Conservation (phyloP, 2,797 vertebrate species). For the Distichodus sexfasciatus region DNA sequence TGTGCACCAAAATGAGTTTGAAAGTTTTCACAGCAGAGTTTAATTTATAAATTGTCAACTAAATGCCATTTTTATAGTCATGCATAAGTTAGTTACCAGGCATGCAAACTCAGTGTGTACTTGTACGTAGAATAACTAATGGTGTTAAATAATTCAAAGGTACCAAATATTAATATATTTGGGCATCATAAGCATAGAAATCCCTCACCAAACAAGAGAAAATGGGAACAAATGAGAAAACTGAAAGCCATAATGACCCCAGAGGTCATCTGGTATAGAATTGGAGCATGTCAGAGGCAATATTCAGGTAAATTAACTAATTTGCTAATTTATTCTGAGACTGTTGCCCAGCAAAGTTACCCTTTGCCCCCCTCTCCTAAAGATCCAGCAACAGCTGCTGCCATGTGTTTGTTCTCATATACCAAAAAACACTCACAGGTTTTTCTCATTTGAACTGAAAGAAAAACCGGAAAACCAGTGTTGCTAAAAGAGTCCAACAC, state of each 20-base stretch:
- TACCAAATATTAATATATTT: neutral
- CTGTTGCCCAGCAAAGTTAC: slow-evolving; percentile 55
- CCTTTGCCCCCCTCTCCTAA: slow-evolving; percentile 44
- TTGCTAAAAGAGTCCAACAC: slow-evolving; percentile 79
- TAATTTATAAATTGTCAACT: no score
- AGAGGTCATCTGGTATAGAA: neutral
- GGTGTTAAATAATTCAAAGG: neutral
- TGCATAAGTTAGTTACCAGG: no score
- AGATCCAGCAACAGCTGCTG: slow-evolving; percentile 61
- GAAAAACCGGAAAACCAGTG: slow-evolving; percentile 83
- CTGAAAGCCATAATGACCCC: neutral
- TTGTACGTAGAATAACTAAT: neutral
- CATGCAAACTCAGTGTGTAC: no score
- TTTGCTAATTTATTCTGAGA: no score
- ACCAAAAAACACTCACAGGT: slow-evolving; percentile 46
- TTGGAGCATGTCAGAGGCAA: neutral
- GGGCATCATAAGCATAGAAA: neutral
- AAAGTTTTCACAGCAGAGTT: no score
- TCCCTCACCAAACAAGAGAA: slow-evolving; percentile 53
- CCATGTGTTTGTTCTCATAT: slow-evolving; percentile 57
- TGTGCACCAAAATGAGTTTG: no score
- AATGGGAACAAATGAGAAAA: no score
- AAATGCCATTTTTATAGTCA: no score
- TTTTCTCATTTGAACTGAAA: slow-evolving; percentile 78
- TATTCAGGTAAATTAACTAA: slow-evolving; percentile 45